These are phyloP conservation scores for Hippoglossus stenolepis DNA, from an alignment of 2,113 vertebrate genomes.

Conservation along the genomic window DNA sequence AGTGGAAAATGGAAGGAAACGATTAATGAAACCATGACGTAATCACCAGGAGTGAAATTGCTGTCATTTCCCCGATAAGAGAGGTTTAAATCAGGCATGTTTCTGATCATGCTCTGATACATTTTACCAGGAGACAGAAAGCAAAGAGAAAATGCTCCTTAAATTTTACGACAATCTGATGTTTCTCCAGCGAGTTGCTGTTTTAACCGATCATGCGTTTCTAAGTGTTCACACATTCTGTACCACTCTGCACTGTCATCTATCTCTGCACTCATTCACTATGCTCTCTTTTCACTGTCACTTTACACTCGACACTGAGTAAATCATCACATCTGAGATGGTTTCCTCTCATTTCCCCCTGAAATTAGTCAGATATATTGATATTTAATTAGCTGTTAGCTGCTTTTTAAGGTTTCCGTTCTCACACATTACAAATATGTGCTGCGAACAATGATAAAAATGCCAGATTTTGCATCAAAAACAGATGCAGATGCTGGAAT, in stretches of 20 bases:
- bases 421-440: neutral
- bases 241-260: conserved; percentile 46
- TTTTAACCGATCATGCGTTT: neutral
- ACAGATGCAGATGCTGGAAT: too few relatives aligned
- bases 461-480: neutral
- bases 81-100: conserved; percentile 53
- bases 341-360: conserved; percentile 49
- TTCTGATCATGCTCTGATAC: conserved; percentile 61
- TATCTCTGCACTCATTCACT: conserved; percentile 49
- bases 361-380: conserved; percentile 7
- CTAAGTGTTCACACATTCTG: conserved; percentile 26
- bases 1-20: conserved; percentile 75
- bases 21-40: conserved; percentile 75
- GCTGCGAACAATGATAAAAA: too few relatives aligned
- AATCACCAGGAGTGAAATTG: conserved; percentile 63
- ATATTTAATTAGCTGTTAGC: neutral
- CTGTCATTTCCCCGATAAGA: conserved; percentile 70
- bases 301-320: conserved; percentile 28
- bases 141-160: conserved; percentile 34
- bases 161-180: conserved; percentile 23
- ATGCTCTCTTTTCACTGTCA: conserved; percentile 34
- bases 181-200: conserved; percentile 22
- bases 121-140: conserved; percentile 39
- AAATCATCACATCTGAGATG: conserved; percentile 52
- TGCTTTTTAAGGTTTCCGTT: neutral